phyloP scores from a whole-genome alignment of 2,888 invertebrate species.

The Acanthoscelides obtectus region DNA sequence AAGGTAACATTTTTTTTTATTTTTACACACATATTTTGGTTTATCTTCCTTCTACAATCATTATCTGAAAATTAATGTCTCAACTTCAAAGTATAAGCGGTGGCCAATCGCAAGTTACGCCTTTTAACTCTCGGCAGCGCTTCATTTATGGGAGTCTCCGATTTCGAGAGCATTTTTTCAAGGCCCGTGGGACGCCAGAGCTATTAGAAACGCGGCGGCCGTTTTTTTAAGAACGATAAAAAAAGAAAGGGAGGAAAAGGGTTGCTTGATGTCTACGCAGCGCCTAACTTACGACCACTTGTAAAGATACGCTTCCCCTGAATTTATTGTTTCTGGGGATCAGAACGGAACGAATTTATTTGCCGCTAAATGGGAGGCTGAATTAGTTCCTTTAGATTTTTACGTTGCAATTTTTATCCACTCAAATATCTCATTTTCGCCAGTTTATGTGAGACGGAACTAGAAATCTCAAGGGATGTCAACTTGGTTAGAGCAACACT shows the following conservation, averaged over 20 bases:
- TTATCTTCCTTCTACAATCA: too few species aligned
- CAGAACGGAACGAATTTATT: not conserved
- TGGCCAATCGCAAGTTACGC: too few species aligned
- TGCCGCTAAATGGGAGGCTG: not conserved
- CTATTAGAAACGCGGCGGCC: not conserved
- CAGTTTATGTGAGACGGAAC: too few species aligned
- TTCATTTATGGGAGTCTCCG: not conserved
- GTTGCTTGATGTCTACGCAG: not conserved
- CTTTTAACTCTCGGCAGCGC: not conserved
- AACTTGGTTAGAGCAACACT: too few species aligned
- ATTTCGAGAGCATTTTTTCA: not conserved
- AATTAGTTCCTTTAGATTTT: too few species aligned
- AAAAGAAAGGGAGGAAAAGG: not conserved
- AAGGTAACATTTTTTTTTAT: too few species aligned
- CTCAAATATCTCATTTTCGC: too few species aligned
- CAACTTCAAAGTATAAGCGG: too few species aligned
- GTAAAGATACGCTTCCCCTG: not conserved
- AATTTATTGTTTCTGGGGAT: not conserved
- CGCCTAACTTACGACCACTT: not conserved
- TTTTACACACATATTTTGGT: too few species aligned
- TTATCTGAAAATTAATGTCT: too few species aligned
- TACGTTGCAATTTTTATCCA: too few species aligned
- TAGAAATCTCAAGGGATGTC: too few species aligned
- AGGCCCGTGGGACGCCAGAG: not conserved
- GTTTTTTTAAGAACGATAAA: not conserved